Evolutionary conservation across 2,888 invertebrate genomes (phyloP).

Genomic region (Cataglyphis altisquamis): DNA sequence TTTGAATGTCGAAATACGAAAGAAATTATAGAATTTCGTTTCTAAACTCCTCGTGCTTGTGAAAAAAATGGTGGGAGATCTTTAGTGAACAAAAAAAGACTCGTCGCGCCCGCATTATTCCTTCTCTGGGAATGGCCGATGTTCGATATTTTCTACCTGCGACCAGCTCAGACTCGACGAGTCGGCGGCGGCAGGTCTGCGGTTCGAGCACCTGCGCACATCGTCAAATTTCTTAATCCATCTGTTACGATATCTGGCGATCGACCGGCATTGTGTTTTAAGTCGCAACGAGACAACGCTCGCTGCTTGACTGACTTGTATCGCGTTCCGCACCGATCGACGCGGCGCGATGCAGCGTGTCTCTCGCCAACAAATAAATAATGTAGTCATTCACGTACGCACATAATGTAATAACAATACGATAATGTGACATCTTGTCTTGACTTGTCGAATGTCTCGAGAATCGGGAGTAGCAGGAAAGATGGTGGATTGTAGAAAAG

Average conservation of each 20-base stretch:
- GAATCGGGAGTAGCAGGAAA: not conserved
- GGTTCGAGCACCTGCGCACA: slow-evolving; percentile 60
- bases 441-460: slow-evolving; percentile 59
- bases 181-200: slow-evolving; percentile 9
- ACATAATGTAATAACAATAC: slow-evolving; percentile 10
- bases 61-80: not conserved
- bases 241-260: slow-evolving; percentile 78
- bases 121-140: not conserved
- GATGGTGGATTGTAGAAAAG: not conserved
- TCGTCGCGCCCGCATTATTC: not conserved
- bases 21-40: not conserved
- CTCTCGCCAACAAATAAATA: slow-evolving; percentile 58
- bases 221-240: slow-evolving; percentile 79
- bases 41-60: not conserved
- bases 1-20: not conserved
- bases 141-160: slow-evolving; percentile 14
- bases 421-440: slow-evolving; percentile 64
- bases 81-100: not conserved
- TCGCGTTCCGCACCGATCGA: slow-evolving; percentile 51
- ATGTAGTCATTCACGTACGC: slow-evolving; percentile 59
- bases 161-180: not conserved
- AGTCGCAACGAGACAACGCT: slow-evolving; percentile 64
- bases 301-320: slow-evolving; percentile 60
- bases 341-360: slow-evolving; percentile 46
- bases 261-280: slow-evolving; percentile 74